Conservation (phyloP, 2,888 invertebrate species). For the Flabesymbios commensalis region DNA sequence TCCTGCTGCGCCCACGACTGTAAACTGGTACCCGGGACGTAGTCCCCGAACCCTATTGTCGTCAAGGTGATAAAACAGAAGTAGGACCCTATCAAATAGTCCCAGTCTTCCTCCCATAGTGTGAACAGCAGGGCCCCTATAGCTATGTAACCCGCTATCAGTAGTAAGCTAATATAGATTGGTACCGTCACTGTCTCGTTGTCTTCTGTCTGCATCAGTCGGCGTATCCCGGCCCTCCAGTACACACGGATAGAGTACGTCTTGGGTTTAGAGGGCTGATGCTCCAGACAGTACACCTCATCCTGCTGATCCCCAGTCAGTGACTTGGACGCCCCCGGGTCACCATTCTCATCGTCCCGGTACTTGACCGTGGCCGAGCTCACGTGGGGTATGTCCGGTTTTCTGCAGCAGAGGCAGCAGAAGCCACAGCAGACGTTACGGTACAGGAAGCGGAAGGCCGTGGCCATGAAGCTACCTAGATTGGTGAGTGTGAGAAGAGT, state of each 20-base stretch:
- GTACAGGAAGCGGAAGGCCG: conserved; percentile 67
- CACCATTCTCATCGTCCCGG: conserved; percentile 8
- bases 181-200: conserved; percentile 69
- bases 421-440: conserved; percentile 56
- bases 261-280: not conserved
- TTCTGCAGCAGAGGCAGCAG: conserved; percentile 32
- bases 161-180: conserved; percentile 82
- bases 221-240: conserved; percentile 11
- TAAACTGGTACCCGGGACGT: conserved; percentile 56
- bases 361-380: not conserved
- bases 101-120: conserved; percentile 93
- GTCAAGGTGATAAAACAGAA: conserved; percentile 62
- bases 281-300: too few relatives aligned
- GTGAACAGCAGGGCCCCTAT: conserved; percentile 83
- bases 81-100: conserved; percentile 77
- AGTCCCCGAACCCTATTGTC: conserved; percentile 62
- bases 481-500: conserved; percentile 57
- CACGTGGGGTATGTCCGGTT: not conserved
- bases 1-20: conserved; percentile 50
- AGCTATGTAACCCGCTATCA: conserved; percentile 77
- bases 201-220: conserved; percentile 26
- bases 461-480: conserved; percentile 59
- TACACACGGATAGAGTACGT: not conserved
- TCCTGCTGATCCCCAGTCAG: conserved; percentile 11
- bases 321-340: conserved; percentile 8